These are phyloP conservation scores for Trichechus manatus DNA, from an alignment of 2,113 vertebrate species.

Conservation along the genomic window DNA sequence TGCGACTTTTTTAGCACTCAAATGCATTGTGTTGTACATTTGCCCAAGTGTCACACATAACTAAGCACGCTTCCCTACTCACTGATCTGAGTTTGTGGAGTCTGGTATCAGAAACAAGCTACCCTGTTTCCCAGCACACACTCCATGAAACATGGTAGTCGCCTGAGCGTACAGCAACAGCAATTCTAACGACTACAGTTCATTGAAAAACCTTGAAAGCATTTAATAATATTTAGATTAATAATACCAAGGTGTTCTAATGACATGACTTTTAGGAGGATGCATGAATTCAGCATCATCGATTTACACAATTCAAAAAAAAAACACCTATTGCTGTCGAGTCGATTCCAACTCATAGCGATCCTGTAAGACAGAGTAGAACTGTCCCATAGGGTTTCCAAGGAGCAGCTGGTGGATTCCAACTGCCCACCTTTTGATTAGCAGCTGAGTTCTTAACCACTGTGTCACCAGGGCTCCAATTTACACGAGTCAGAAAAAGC, in stretches of 20 bases:
- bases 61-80: background rate
- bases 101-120: background rate
- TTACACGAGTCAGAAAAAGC: background rate
- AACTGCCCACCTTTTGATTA: too few species aligned
- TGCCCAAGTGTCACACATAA: background rate
- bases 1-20: background rate
- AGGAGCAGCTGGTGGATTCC: too few species aligned
- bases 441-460: too few species aligned
- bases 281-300: background rate
- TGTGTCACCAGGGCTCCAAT: too few species aligned
- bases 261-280: background rate
- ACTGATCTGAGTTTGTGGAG: background rate
- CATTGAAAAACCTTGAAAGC: background rate
- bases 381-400: too few species aligned
- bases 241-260: background rate
- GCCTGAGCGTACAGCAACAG: background rate
- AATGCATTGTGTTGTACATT: background rate
- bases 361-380: too few species aligned
- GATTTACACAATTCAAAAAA: background rate
- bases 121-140: background rate
- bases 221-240: background rate
- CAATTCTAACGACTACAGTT: background rate
- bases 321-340: too few species aligned
- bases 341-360: too few species aligned
- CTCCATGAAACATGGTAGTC: background rate